These are phyloP conservation scores for Cerceris ruficornis DNA, from an alignment of 2,888 invertebrate species.

Conservation along the genomic window DNA sequence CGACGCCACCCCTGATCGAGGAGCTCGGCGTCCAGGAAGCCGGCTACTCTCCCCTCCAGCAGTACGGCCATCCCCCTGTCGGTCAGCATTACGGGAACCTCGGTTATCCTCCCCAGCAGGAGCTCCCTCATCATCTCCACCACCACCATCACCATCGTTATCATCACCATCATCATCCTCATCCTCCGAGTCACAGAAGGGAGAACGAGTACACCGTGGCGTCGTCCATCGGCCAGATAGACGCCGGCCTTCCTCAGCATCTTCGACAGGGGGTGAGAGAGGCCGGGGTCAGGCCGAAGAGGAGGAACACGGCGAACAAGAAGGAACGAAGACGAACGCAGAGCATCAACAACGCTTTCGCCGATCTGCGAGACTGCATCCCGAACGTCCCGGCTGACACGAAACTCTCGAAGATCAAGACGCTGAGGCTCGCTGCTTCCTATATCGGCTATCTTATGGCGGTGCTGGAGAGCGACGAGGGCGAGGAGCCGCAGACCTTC, in stretches of 20 bases:
- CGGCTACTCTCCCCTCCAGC: constrained; percentile 70
- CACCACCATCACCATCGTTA: constrained; percentile 57
- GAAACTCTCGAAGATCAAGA: constrained; percentile 98
- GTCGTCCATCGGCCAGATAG: constrained; percentile 33
- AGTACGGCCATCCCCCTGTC: constrained; percentile 60
- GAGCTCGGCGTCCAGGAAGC: constrained; percentile 77
- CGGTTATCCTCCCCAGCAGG: constrained; percentile 58
- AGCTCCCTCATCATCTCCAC: constrained; percentile 47
- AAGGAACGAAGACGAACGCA: constrained; percentile 96
- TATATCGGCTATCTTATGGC: constrained; percentile 96
- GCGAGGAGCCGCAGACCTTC: constrained; percentile 91
- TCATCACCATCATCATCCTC: constrained; percentile 48
- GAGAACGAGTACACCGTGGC: constrained; percentile 47
- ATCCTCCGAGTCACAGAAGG: constrained; percentile 43
- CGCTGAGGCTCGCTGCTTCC: constrained; percentile 94
- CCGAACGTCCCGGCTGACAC: constrained; percentile 98
- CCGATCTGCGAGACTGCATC: constrained; percentile 95
- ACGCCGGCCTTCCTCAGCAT: constrained; percentile 59
- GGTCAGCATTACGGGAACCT: constrained; percentile 68
- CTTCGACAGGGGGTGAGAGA: constrained; percentile 63
- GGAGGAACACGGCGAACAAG: constrained; percentile 95
- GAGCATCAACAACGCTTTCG: constrained; percentile 97
- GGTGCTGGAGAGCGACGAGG: constrained; percentile 92
- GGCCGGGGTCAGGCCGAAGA: constrained; percentile 82
- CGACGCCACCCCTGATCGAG: constrained; percentile 79